phyloP scores from a whole-genome alignment of 2,888 invertebrate genomes.

The Andrena praecox region DNA sequence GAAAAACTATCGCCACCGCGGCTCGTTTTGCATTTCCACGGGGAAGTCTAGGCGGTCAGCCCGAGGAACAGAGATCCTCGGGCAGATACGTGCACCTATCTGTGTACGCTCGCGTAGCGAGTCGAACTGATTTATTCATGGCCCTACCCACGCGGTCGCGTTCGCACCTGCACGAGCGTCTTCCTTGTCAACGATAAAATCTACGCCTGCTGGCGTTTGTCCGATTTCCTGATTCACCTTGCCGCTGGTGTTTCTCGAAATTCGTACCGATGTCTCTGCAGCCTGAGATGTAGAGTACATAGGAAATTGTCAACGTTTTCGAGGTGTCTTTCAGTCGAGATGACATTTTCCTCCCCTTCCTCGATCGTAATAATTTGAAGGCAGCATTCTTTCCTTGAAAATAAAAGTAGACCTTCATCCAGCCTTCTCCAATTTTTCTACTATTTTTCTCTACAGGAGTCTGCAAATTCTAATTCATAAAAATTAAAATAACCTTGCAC shows the following conservation, averaged over 20 bases:
- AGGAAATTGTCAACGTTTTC: too few relatives aligned
- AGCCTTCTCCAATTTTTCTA: too few relatives aligned
- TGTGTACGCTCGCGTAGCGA: constrained; percentile 46
- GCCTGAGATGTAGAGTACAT: neutral
- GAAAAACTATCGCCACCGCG: constrained; percentile 9
- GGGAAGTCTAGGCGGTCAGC: constrained; percentile 10
- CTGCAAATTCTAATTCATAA: too few relatives aligned
- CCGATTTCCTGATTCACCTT: constrained; percentile 68
- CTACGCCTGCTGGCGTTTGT: constrained; percentile 64
- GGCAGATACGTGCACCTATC: constrained; percentile 46
- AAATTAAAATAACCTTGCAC: too few relatives aligned
- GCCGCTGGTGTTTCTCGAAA: constrained; percentile 1
- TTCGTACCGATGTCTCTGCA: neutral
- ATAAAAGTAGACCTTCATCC: too few relatives aligned
- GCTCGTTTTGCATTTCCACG: constrained; percentile 23
- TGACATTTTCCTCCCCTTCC: too few relatives aligned
- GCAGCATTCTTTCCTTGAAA: too few relatives aligned
- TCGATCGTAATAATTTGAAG: too few relatives aligned
- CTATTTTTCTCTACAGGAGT: too few relatives aligned
- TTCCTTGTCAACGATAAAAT: constrained; percentile 75
- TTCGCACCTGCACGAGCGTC: constrained; percentile 78
- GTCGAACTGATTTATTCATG: constrained; percentile 76
- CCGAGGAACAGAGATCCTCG: constrained; percentile 47
- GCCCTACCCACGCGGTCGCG: constrained; percentile 71
- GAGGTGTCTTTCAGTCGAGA: too few relatives aligned